These are phyloP conservation scores for Myopa testacea DNA, from an alignment of 2,888 invertebrate genomes.

Conservation along the genomic window DNA sequence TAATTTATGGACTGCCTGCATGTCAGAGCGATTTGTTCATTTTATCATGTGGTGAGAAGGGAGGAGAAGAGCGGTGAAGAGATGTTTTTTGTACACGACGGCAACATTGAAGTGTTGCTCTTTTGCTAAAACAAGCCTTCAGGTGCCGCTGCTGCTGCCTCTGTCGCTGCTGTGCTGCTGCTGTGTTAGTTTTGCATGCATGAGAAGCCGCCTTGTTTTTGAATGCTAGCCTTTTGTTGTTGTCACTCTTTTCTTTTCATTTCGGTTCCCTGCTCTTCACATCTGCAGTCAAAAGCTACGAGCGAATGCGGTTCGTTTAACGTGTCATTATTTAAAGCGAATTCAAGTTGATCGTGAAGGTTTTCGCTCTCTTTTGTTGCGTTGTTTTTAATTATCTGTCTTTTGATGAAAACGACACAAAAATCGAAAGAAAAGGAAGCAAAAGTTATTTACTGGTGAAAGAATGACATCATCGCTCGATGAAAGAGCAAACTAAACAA, in stretches of 20 bases:
- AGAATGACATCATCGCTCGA: no score
- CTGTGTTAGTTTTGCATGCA: neutral
- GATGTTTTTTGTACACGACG: neutral
- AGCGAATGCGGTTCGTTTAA: constrained; percentile 15
- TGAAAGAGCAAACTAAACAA: no score
- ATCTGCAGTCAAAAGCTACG: neutral
- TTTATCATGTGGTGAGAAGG: constrained; percentile 8
- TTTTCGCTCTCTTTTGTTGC: neutral
- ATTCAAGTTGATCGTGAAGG: constrained; percentile 1
- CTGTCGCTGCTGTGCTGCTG: neutral
- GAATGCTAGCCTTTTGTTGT: neutral
- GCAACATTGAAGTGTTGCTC: constrained; percentile 9
- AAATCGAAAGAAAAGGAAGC: neutral
- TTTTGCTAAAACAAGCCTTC: constrained; percentile 9
- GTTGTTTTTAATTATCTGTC: neutral
- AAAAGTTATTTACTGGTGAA: neutral
- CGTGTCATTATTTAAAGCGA: constrained; percentile 26
- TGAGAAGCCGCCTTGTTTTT: neutral
- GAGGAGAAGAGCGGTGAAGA: neutral
- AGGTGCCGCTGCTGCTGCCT: neutral
- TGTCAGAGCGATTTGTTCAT: constrained; percentile 11
- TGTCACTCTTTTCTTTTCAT: constrained; percentile 3
- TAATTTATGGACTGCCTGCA: constrained; percentile 27
- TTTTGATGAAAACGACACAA: neutral
- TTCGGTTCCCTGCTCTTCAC: neutral